Percentiles rank a stretch among this genome's conserved stretches.
Evolutionary conservation across 2,113 vertebrate species (phyloP).

Genomic region (Meriones unguiculatus): DNA sequence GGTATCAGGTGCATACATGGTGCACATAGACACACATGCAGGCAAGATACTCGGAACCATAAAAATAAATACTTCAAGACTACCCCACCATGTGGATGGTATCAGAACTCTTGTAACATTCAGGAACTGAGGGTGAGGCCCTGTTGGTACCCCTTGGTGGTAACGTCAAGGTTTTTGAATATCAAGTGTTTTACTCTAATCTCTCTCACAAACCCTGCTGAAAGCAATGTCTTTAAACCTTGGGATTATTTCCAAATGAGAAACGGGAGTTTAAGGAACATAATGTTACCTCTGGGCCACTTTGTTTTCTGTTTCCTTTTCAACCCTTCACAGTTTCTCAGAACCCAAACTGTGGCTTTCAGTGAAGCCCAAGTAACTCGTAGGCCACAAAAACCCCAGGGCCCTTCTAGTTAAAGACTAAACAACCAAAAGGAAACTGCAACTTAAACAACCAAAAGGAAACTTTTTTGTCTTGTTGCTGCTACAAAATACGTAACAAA

Average conservation of each 20-base stretch:
- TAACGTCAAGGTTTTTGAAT: neutral
- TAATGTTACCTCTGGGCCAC: fast-evolving
- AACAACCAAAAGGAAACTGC: neutral
- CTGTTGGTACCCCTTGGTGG: neutral
- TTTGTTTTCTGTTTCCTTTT: neutral
- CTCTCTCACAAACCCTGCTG: neutral
- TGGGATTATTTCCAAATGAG: neutral
- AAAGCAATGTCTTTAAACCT: neutral
- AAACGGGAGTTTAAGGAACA: neutral
- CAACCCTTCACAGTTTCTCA: neutral
- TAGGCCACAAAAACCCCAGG: neutral
- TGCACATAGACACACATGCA: neutral
- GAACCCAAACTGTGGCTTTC: neutral
- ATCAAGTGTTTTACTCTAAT: neutral
- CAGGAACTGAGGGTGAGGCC: neutral
- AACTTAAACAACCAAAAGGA: too few species aligned
- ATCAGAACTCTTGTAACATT: neutral
- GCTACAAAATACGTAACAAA: neutral
- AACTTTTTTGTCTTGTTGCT: neutral
- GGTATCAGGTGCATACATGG: neutral
- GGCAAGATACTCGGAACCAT: neutral
- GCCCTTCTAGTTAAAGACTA: neutral
- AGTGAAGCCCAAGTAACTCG: neutral
- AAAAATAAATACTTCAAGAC: neutral
- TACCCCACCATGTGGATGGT: neutral